Conservation (phyloP, 2,888 invertebrate species). For the Pollenia angustigena region DNA sequence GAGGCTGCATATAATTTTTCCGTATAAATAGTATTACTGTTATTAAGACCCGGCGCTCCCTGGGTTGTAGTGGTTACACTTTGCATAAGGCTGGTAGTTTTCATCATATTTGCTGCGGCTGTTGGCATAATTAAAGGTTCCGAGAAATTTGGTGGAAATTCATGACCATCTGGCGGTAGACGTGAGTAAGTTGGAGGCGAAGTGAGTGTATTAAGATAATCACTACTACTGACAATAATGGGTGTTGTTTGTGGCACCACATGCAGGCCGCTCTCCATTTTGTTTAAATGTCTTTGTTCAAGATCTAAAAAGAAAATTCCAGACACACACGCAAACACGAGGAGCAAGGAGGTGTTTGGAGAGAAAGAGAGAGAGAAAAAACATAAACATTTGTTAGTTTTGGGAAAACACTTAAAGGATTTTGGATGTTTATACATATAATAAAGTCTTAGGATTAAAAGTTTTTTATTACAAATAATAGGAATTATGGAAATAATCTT, state of each 20-base stretch:
- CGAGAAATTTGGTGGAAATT: constrained; percentile 84
- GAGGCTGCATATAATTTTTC: constrained; percentile 76
- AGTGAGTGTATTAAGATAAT: constrained; percentile 81
- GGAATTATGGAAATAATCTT: constrained; percentile 74
- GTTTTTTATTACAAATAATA: constrained; percentile 72
- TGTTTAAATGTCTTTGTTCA: constrained; percentile 77
- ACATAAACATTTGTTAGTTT: constrained; percentile 60
- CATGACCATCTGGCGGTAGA: constrained; percentile 84
- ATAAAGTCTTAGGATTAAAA: background rate
- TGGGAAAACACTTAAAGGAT: constrained; percentile 39
- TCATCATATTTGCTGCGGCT: constrained; percentile 74
- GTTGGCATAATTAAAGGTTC: constrained; percentile 83
- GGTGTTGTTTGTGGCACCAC: constrained; percentile 78
- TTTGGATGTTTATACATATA: constrained; percentile 1
- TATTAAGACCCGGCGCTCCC: constrained; percentile 70
- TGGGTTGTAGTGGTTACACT: constrained; percentile 77
- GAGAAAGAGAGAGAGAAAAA: constrained; percentile 51
- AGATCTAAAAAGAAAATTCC: constrained; percentile 74
- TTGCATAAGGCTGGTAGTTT: constrained; percentile 77
- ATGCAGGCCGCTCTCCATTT: constrained; percentile 81
- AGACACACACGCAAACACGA: constrained; percentile 58
- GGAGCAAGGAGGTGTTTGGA: constrained; percentile 57
- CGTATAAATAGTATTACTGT: constrained; percentile 76
- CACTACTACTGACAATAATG: constrained; percentile 80
- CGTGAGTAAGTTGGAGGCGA: constrained; percentile 84